Base-by-base conservation (phyloP, 2,888 invertebrate genomes). In the Polydrusus cervinus region DNA sequence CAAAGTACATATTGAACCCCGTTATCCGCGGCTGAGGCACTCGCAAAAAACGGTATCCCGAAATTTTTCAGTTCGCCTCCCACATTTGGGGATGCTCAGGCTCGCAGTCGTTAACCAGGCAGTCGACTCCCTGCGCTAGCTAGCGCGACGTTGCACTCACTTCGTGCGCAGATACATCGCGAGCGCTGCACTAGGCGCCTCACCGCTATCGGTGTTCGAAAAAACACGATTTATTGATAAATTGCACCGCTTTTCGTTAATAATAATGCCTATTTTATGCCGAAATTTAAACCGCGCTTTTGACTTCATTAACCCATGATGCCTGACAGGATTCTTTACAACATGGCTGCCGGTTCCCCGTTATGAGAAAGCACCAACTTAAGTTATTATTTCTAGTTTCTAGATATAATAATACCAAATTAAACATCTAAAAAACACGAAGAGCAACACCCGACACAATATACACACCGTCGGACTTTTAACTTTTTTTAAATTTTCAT, bases 341-440 rank as follows among this genome's bases (percentile, higher is more conserved):
- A 88, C 87, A 88, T 88, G 88, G 88, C 88, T 86, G 87, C 87
- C 88, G 87, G 87, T 84, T 60, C 83, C 83, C 84, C 83, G 85
- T 85, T 87, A 85, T 84, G 86, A 83, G 83, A 84, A 85, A 85
- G 86, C 86, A 86, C 86, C 83, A 85, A 86, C 60, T 49, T 51
- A 75, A 71, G 57, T 43, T 43, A 60, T 45, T 71, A 61, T 62
- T 74, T 67, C 30, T 38, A 43, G 43, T 69, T 30, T 64, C 16
- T 47, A 16, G 20, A 18, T 53, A 7, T 60, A 60, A 51, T 40
- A 66, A 16, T 68, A 67, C 10, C 16, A 71, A 55, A 67, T 45
- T 16, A 38, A 43, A 51, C 49, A 67, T 40, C 57, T 43, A 67
- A 71, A 75, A 67, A 75, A 43, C 47, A 55, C 55, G 69, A 57